phyloP scores from a whole-genome alignment of 2,797 vertebrate genomes.

The Halcyon smyrnensis region DNA sequence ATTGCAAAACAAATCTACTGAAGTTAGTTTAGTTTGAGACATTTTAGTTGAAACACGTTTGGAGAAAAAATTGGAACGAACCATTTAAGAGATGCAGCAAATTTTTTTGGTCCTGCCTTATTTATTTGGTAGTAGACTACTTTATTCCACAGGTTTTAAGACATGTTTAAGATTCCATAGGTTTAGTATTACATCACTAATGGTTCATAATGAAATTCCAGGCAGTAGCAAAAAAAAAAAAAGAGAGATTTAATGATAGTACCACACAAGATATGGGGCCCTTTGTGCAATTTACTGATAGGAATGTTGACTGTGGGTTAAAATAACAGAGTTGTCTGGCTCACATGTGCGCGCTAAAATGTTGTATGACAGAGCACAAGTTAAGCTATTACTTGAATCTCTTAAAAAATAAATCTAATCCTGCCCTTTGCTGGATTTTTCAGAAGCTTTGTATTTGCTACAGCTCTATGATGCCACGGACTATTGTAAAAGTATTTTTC shows the following conservation, averaged over 20 bases:
- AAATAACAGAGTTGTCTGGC: background rate
- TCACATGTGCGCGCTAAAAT: background rate
- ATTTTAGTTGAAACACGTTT: conserved; percentile 58
- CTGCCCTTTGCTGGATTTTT: background rate
- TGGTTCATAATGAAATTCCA: conserved; percentile 77
- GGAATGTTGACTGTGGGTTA: conserved; percentile 20
- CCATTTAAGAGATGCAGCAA: conserved; percentile 17
- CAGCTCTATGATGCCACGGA: rapidly evolving
- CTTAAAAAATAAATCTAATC: background rate
- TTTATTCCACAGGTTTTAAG: conserved; percentile 69
- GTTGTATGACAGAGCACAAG: background rate
- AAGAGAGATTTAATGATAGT: conserved; percentile 17
- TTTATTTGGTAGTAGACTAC: conserved; percentile 51
- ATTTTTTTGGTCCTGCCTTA: conserved; percentile 45
- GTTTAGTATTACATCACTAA: conserved; percentile 76
- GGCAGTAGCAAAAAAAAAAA: conserved; percentile 39
- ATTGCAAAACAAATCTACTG: conserved; percentile 13
- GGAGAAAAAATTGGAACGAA: conserved; percentile 53
- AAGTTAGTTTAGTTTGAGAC: conserved; percentile 63
- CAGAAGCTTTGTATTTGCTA: background rate
- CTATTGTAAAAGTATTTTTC: background rate
- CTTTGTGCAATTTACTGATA: conserved; percentile 6
- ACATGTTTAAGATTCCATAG: conserved; percentile 73
- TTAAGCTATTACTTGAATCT: background rate
- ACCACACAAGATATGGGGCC: background rate